Evolutionary conservation across 2,113 vertebrate species (phyloP).

Genomic region (Centropus bengalensis): DNA sequence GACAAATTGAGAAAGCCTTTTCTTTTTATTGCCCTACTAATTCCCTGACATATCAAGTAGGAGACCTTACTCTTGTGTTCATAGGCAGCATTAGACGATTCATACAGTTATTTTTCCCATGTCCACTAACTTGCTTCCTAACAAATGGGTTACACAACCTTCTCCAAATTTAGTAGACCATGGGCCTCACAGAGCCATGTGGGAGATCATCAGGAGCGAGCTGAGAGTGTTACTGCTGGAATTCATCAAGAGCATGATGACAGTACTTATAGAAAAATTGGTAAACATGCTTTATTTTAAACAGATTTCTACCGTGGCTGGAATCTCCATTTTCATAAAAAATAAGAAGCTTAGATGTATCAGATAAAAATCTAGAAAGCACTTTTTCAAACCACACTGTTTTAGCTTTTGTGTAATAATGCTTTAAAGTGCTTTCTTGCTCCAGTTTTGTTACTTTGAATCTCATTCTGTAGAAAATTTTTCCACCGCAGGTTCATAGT

Average conservation of each 20-base stretch:
- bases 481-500: background rate
- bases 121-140: background rate
- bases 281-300: background rate
- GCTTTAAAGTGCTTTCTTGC: background rate
- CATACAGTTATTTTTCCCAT: background rate
- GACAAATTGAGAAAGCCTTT: background rate
- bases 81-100: background rate
- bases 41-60: background rate
- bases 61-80: background rate
- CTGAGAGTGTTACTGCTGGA: background rate
- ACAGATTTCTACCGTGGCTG: background rate
- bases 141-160: accelerated
- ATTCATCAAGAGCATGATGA: background rate
- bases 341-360: background rate
- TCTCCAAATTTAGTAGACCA: background rate
- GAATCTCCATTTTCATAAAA: background rate
- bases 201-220: background rate
- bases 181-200: background rate
- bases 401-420: background rate
- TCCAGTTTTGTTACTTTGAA: background rate
- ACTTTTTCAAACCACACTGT: background rate
- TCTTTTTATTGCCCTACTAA: background rate
- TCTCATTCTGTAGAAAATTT: background rate
- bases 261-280: background rate
- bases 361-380: background rate